A percentile compares a stretch with the other conserved stretches of the same genome.
Evolutionary conservation across 2,797 vertebrate species (phyloP).

Genomic region (Falco peregrinus): DNA sequence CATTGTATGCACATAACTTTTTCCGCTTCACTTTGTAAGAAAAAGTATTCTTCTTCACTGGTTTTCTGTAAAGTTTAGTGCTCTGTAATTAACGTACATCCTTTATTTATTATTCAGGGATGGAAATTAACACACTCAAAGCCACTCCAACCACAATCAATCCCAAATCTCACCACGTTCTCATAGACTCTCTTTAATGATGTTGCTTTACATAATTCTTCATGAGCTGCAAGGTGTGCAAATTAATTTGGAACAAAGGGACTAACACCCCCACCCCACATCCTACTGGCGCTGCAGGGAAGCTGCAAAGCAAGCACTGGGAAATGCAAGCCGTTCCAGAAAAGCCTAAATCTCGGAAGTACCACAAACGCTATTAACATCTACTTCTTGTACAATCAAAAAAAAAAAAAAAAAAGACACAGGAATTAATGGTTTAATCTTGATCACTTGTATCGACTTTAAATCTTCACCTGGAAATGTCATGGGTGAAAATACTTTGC

Average conservation of each 20-base stretch:
- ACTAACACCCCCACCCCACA: background rate
- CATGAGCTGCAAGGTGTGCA: background rate
- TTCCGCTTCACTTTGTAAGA: background rate
- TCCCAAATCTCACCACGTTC: background rate
- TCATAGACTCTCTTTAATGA: background rate
- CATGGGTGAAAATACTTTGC: background rate
- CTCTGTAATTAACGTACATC: background rate
- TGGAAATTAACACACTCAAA: conserved; percentile 4
- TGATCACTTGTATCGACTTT: background rate
- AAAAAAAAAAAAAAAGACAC: background rate
- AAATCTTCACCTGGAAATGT: background rate
- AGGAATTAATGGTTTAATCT: background rate
- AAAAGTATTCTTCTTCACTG: background rate
- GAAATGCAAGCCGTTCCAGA: conserved; percentile 39
- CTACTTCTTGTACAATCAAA: background rate
- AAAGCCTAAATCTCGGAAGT: background rate
- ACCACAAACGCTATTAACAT: background rate
- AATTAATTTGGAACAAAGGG: conserved; percentile 20
- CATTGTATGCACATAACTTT: background rate
- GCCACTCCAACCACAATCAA: background rate
- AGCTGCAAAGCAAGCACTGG: conserved; percentile 55
- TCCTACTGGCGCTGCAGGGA: background rate
- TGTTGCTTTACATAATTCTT: background rate
- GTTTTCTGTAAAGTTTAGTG: background rate
- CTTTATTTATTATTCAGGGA: background rate